Evolutionary conservation across 2,888 invertebrate species (phyloP).

Genomic region (Crossocerus cetratus): DNA sequence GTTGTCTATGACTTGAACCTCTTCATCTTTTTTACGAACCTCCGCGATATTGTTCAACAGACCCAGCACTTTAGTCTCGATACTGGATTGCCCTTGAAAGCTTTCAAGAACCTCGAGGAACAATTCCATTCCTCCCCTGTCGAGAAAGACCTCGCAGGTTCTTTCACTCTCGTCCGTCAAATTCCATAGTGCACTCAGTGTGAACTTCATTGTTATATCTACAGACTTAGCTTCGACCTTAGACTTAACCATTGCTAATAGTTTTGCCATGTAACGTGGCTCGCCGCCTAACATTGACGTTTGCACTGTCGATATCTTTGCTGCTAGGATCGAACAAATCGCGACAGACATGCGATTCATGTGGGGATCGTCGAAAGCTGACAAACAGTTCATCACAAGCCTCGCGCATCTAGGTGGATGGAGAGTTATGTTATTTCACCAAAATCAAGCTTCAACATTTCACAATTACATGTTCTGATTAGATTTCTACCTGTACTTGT

Average conservation of each 20-base stretch:
- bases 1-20: neutral
- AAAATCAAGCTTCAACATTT: constrained; percentile 14
- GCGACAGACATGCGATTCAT: constrained; percentile 90
- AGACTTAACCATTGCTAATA: constrained; percentile 82
- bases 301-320: constrained; percentile 83
- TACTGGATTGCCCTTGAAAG: constrained; percentile 81
- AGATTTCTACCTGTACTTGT: constrained; percentile 77
- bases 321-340: constrained; percentile 84
- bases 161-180: constrained; percentile 87
- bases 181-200: constrained; percentile 88
- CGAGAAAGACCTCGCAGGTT: constrained; percentile 84
- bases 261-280: constrained; percentile 83
- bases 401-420: constrained; percentile 80
- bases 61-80: constrained; percentile 87
- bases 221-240: constrained; percentile 78
- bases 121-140: constrained; percentile 82
- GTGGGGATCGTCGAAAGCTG: constrained; percentile 83
- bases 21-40: constrained; percentile 73
- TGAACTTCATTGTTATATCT: constrained; percentile 87
- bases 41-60: constrained; percentile 88
- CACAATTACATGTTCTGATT: neutral
- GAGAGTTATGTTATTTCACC: too few relatives aligned
- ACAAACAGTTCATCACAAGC: constrained; percentile 85
- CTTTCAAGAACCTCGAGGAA: constrained; percentile 83
- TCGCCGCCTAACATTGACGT: constrained; percentile 83